Evolutionary conservation across 2,113 vertebrate genomes (phyloP).

Genomic region (Mustela nigripes): DNA sequence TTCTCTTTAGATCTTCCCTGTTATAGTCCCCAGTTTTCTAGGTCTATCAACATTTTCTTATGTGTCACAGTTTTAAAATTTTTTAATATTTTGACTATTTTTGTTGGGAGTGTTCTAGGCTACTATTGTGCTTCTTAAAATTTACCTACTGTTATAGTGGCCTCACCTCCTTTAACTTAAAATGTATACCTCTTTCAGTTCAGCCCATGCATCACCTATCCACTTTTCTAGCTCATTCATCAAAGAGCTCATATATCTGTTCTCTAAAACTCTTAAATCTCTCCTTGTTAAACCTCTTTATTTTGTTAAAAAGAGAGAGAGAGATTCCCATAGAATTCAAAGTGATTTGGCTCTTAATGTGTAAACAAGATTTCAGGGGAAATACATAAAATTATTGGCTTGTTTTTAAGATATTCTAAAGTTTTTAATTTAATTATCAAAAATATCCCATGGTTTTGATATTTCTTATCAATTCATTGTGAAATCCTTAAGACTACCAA

Average conservation of each 20-base stretch:
- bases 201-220: not conserved
- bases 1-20: not conserved
- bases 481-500: slow-evolving; percentile 1
- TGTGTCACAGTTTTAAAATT: not conserved
- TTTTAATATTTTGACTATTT: slow-evolving; percentile 21
- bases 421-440: not conserved
- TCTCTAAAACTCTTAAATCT: not conserved
- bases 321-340: not conserved
- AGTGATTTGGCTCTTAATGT: not conserved
- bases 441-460: not conserved
- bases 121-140: not conserved
- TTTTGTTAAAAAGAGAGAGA: not conserved
- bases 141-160: not conserved
- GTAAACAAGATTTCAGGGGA: not conserved
- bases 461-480: not conserved
- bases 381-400: slow-evolving; percentile 40
- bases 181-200: slow-evolving; percentile 21
- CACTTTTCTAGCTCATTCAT: not conserved
- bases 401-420: not conserved
- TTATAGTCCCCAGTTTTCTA: not conserved
- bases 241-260: not conserved
- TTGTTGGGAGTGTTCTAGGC: not conserved
- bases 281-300: not conserved
- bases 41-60: slow-evolving; percentile 3
- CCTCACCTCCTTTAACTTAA: not conserved